Conservation (phyloP, 2,113 vertebrate species). For the Podarcis muralis region DNA sequence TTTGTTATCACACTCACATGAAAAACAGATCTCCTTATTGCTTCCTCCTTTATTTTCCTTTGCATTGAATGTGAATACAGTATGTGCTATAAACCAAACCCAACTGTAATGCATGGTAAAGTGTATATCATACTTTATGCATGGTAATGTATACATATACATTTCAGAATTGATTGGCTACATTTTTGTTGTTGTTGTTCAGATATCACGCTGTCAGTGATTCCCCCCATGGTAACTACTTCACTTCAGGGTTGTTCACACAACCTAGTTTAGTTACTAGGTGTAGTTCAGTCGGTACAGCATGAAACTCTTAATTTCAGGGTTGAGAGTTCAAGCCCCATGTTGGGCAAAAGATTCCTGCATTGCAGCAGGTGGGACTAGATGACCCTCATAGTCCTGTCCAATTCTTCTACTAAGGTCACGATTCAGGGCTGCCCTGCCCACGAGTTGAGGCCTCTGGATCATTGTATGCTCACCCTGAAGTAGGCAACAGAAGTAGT, state of each 20-base stretch:
- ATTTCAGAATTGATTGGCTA: background rate
- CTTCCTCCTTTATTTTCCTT: background rate
- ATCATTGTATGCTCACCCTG: background rate
- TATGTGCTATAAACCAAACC: background rate
- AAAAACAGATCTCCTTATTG: background rate
- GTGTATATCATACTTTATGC: too few relatives aligned
- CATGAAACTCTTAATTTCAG: too few relatives aligned
- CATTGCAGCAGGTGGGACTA: too few relatives aligned
- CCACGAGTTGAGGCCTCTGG: too few relatives aligned
- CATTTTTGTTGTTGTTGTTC: background rate
- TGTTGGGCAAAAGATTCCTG: too few relatives aligned
- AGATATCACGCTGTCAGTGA: background rate
- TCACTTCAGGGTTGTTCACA: background rate
- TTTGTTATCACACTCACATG: too few relatives aligned
- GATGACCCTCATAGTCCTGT: too few relatives aligned
- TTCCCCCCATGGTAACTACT: background rate
- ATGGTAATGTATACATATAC: background rate
- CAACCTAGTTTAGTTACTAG: background rate
- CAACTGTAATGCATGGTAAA: background rate
- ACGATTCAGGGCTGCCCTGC: too few relatives aligned
- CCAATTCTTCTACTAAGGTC: too few relatives aligned
- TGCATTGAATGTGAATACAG: background rate
- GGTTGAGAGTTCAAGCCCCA: too few relatives aligned
- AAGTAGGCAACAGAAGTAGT: background rate
- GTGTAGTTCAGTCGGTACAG: too few relatives aligned